Conservation (phyloP, 2,888 invertebrate genomes). For the Megastigmus dorsalis region DNA sequence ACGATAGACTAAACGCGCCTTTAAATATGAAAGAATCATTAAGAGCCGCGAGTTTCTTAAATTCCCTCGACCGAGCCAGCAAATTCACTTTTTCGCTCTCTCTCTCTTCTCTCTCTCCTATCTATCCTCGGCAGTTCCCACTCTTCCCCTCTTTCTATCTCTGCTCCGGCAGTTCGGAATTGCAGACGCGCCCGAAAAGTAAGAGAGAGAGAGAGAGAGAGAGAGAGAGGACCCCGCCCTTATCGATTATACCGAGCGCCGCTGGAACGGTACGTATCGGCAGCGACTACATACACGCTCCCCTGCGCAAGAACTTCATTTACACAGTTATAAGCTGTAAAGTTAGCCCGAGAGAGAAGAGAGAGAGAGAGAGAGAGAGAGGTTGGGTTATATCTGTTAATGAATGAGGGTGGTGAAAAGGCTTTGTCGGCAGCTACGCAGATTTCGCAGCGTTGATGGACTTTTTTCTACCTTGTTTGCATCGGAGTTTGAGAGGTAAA, state of each 20-base stretch:
- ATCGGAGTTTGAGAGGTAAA: no score
- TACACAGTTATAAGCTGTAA: slow-evolving; percentile 51
- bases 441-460: not conserved
- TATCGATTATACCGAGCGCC: slow-evolving; percentile 48
- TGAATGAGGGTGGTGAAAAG: not conserved
- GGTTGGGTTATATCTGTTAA: no score
- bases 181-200: not conserved
- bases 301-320: slow-evolving; percentile 33
- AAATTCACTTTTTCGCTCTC: slow-evolving; percentile 2
- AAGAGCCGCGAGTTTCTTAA: slow-evolving; percentile 33
- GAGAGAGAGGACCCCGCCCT: slow-evolving; percentile 47
- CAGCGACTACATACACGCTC: not conserved
- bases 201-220: slow-evolving; percentile 2
- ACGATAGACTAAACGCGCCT: no score
- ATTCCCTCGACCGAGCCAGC: slow-evolving; percentile 2
- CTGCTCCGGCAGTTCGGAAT: not conserved
- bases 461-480: no score
- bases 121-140: no score
- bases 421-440: not conserved
- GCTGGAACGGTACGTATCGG: not conserved
- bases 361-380: slow-evolving; percentile 5
- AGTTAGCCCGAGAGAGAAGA: slow-evolving; percentile 23
- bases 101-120: not conserved
- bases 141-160: not conserved
- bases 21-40: slow-evolving; percentile 39